These are phyloP conservation scores for Diachrysia chrysitis DNA, from an alignment of 2,888 invertebrate species.

Conservation along the genomic window DNA sequence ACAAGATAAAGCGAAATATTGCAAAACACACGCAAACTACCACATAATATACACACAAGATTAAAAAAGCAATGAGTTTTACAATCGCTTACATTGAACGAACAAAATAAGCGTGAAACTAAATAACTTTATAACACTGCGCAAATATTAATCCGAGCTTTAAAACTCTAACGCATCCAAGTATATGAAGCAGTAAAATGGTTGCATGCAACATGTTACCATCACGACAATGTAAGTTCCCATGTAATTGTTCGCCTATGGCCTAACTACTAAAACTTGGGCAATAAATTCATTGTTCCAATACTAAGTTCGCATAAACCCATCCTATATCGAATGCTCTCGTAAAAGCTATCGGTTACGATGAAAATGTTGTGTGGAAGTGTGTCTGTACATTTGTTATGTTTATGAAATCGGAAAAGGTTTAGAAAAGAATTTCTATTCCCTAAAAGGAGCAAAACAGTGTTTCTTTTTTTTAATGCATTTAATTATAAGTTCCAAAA, in stretches of 20 bases:
- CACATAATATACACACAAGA: too few relatives aligned
- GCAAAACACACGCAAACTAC: not conserved
- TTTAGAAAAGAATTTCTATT: too few relatives aligned
- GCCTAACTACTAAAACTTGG: constrained; percentile 65
- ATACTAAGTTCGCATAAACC: constrained; percentile 55
- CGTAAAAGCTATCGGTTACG: constrained; percentile 28
- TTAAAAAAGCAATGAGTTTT: constrained; percentile 2
- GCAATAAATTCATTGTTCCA: constrained; percentile 72
- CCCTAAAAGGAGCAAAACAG: too few relatives aligned
- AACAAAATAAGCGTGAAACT: constrained; percentile 24
- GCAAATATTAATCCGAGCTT: constrained; percentile 20
- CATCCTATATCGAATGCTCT: constrained; percentile 18
- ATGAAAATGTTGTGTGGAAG: constrained; percentile 11
- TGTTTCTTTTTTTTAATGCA: too few relatives aligned
- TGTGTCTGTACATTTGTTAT: not conserved
- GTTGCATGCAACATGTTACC: constrained; percentile 38
- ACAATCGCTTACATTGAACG: not conserved
- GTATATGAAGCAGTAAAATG: constrained; percentile 24
- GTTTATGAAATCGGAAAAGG: too few relatives aligned
- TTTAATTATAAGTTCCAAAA: too few relatives aligned
- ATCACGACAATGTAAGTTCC: constrained; percentile 48
- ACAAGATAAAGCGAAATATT: not conserved
- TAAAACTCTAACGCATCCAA: constrained; percentile 32
- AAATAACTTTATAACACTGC: constrained; percentile 23
- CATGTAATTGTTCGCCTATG: constrained; percentile 57